Base-by-base conservation (phyloP, 2,888 invertebrate species). In the Caradrina kadenii region DNA sequence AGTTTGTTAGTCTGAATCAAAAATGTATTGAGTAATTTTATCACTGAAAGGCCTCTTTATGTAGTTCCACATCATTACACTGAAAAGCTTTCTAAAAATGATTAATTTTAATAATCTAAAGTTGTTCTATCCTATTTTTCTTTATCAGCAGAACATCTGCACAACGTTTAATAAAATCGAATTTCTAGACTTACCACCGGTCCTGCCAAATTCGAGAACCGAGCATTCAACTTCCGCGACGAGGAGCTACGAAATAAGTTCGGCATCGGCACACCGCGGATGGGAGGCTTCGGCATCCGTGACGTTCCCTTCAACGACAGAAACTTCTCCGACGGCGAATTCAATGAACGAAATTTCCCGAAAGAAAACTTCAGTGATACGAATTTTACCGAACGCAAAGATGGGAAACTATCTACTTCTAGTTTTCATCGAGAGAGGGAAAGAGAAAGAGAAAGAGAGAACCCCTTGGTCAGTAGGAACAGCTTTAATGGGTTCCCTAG, bases 221-320 rank as follows among this genome's bases (percentile, higher is more conserved):
- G 94, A 80, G 89, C 92, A 17, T 94, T 96, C 86, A 94, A 90
- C 76, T 90, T 95, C 75, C 93, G 95, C 6, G 94, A 95, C 56
- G 95, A 96, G 70, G 96, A 95, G 67, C 83, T 94, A 15, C 89
- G 95, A 11, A 94, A 91, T 85, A 94, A 95, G 75, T 95, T 95
- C 84, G 92, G 94, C 26, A 93, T 94, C 77, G 94, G 95, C 19
- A 93, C 95, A 1, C 93, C 94, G 2, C 86, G 95, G 15, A 95
- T 96, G 94, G 96, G 96, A 19, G 96, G 96, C 70, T 96, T 96
- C 85, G 96, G 96, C 39, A 96, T 96, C 73, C 88, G 96, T 45
- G 96, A 96, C 86, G 89, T 94, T 5, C 92, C 94, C 6, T 95
- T 95, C 87, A 94, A 92, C 85, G 95, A 94, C 19, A 83, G 94